These are phyloP conservation scores for Malurus alboscapulatus DNA, from an alignment of 2,113 vertebrate genomes.

Conservation along the genomic window DNA sequence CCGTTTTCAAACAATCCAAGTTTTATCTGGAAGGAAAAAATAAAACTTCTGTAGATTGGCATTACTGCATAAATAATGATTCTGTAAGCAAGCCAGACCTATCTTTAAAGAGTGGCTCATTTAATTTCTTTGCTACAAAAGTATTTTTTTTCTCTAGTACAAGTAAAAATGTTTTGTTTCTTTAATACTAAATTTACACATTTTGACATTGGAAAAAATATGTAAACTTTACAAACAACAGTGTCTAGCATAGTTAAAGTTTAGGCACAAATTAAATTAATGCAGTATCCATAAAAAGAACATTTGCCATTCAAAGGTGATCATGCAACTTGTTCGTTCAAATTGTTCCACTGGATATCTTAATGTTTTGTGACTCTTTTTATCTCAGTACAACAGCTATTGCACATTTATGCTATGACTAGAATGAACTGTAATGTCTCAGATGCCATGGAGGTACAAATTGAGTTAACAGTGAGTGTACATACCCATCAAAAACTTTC, in stretches of 20 bases:
- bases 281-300: not conserved
- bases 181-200: not conserved
- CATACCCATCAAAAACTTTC: not conserved
- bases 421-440: not conserved
- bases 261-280: not conserved
- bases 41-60: not conserved
- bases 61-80: not conserved
- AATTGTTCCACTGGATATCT: not conserved
- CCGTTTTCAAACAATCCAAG: slow-evolving; percentile 14
- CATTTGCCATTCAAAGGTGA: not conserved
- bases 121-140: not conserved
- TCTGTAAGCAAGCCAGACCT: not conserved
- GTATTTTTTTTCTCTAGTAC: not conserved
- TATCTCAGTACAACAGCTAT: not conserved
- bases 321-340: not conserved
- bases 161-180: not conserved
- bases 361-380: not conserved
- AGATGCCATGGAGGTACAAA: not conserved
- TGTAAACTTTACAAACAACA: not conserved
- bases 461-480: not conserved
- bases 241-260: not conserved
- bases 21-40: slow-evolving; percentile 66
- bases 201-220: not conserved
- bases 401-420: not conserved
- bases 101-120: not conserved